Base-by-base conservation (phyloP, 2,797 vertebrate species). In the Oryzias dopingdopingensis region DNA sequence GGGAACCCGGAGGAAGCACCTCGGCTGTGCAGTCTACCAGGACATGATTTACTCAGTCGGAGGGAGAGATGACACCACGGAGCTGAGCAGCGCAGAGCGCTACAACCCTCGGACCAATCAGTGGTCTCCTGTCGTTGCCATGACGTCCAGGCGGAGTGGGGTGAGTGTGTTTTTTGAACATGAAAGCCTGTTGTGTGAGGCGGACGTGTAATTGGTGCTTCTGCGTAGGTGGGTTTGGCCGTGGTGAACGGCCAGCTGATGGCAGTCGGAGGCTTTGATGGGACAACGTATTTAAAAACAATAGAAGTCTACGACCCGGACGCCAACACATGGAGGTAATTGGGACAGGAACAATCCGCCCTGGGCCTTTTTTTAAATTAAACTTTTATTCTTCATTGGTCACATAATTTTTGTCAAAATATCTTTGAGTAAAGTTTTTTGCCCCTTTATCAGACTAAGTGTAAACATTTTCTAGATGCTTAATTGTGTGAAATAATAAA, bases 21-120 rank as follows among this genome's bases (percentile, higher is more conserved):
- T 99, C 0, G 97, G 97, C 83, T 99, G 97, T 43, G 97, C 97
- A 0, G 97, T 99, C 32, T 99, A 99, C 83, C 97, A 99, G 86
- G 97, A 99, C 88, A 98, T 99, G 97, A 99, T 99, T 77, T 99
- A 99, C 50, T 98, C 97, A 0, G 97, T 99, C 1, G 97, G 97
- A 24, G 97, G 97, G 18, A 88, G 97, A 74, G 97, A 99, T 15
- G 97, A 99, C 67, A 98, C 97, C 1, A 99, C 97, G 0, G 97
- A 99, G 87, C 93, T 99, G 54, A 99, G 97, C 78, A 99, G 97
- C 0, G 97, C 97, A 0, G 97, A 99, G 86, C 88, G 97, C 70
- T 99, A 98, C 90, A 99, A 98, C 86, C 97, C 97, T 48, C 90
- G 97, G 64, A 97, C 96, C 42, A 99, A 98, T 86, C 97, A 98